Evolutionary conservation across 2,888 invertebrate genomes (phyloP).

Genomic region (Auanema sp.): DNA sequence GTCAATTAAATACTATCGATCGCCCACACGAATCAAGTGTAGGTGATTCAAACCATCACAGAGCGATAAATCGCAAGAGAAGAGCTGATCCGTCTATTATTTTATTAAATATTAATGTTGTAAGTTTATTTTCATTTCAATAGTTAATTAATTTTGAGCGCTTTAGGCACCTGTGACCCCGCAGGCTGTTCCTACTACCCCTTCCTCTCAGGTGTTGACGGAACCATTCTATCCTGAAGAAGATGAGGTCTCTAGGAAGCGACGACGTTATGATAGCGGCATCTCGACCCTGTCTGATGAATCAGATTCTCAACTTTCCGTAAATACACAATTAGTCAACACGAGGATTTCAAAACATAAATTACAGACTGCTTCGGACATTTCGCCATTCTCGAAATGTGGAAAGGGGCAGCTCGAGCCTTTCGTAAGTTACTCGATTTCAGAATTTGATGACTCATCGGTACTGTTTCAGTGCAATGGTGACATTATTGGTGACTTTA

Average conservation of each 20-base stretch:
- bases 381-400: slow-evolving; percentile 1
- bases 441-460: neutral
- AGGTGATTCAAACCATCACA: no score
- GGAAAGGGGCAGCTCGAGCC: neutral
- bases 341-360: neutral
- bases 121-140: no score
- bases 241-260: neutral
- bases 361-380: slow-evolving; percentile 6
- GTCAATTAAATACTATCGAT: no score
- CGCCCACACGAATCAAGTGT: no score
- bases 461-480: slow-evolving; percentile 5
- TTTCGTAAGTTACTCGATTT: neutral
- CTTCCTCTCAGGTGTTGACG: no score
- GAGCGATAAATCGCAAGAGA: no score
- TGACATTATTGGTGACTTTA: slow-evolving; percentile 13
- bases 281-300: slow-evolving; percentile 16
- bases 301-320: slow-evolving; percentile 16
- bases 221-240: no score
- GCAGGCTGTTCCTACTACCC: no score
- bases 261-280: slow-evolving; percentile 19
- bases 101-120: no score
- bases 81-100: no score
- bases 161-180: no score
- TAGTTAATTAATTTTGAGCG: no score
- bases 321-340: slow-evolving; percentile 5